phyloP scores from a whole-genome alignment of 2,113 vertebrate genomes.

The Cyphomyrus plagiostoma region DNA sequence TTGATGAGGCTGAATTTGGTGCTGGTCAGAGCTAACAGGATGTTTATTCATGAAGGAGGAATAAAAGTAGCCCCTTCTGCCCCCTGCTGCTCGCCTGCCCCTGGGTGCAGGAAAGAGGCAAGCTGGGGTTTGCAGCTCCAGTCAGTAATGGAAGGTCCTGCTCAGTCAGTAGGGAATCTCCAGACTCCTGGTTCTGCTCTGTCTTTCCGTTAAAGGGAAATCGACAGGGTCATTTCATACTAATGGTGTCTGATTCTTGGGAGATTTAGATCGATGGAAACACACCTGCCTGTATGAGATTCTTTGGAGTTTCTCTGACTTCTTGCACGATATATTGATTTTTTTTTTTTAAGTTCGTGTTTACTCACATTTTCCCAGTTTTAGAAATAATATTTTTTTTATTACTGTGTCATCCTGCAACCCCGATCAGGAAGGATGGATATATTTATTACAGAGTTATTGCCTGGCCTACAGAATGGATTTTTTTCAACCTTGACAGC shows the following conservation, averaged over 20 bases:
- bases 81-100: background rate
- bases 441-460: background rate
- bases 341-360: slow-evolving; percentile 12
- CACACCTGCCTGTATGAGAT: slow-evolving; percentile 6
- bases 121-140: background rate
- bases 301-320: background rate
- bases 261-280: slow-evolving; percentile 20
- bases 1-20: background rate
- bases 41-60: background rate
- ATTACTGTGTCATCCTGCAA: background rate
- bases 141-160: background rate
- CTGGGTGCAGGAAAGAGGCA: background rate
- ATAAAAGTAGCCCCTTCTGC: background rate
- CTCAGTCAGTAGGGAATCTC: background rate
- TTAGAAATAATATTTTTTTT: background rate
- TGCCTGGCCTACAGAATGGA: background rate
- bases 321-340: background rate
- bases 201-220: background rate
- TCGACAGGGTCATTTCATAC: slow-evolving; percentile 23
- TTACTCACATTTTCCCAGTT: background rate
- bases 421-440: background rate
- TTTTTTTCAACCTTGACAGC: background rate
- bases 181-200: background rate
- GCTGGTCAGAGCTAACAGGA: background rate
- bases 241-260: background rate